A percentile compares a stretch with the other conserved stretches of the same genome.
Conservation (phyloP, 1,140 invertebrate genomes). For the Plectus sambesii region DNA sequence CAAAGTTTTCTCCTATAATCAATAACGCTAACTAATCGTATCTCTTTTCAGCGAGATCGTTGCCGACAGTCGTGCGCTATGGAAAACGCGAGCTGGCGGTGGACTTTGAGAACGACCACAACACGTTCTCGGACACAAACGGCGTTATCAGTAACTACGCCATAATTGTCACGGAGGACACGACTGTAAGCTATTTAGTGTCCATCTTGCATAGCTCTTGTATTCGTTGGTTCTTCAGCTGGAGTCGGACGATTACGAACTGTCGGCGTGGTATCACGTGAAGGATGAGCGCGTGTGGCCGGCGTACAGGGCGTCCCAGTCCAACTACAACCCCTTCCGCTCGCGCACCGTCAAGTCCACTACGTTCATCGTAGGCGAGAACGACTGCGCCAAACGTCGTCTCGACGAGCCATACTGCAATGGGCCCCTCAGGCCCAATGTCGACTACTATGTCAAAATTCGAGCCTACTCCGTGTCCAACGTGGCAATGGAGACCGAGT, state of each 20-base stretch:
- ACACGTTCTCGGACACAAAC: slow-evolving; percentile 35
- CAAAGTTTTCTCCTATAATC: no score
- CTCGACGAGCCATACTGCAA: slow-evolving; percentile 42
- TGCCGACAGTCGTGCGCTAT: slow-evolving; percentile 30
- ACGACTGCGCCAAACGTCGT: slow-evolving; percentile 37
- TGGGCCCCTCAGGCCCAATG: slow-evolving; percentile 30
- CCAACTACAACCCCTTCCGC: slow-evolving; percentile 37
- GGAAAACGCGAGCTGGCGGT: slow-evolving; percentile 35
- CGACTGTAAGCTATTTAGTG: slow-evolving; percentile 14
- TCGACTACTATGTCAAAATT: slow-evolving; percentile 38
- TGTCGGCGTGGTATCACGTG: slow-evolving; percentile 39
- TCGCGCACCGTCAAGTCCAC: slow-evolving; percentile 18
- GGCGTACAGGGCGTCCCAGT: slow-evolving; percentile 36
- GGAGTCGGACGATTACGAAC: slow-evolving; percentile 33
- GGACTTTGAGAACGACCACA: slow-evolving; percentile 38
- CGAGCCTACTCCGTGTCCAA: slow-evolving; percentile 37
- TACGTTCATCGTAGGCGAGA: slow-evolving; percentile 37
- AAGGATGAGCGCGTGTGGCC: slow-evolving; percentile 36
- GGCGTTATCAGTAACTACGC: slow-evolving; percentile 39
- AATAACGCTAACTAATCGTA: no score
- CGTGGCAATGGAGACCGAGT: slow-evolving; percentile 42
- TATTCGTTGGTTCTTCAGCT: slow-evolving; percentile 18
- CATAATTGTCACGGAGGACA: slow-evolving; percentile 37
- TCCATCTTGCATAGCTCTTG: no score
- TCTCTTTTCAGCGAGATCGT: slow-evolving; percentile 26